Percentiles rank a stretch among this genome's conserved stretches.
Evolutionary conservation across 1,140 invertebrate species (phyloP).

Genomic region (Achroia grisella): DNA sequence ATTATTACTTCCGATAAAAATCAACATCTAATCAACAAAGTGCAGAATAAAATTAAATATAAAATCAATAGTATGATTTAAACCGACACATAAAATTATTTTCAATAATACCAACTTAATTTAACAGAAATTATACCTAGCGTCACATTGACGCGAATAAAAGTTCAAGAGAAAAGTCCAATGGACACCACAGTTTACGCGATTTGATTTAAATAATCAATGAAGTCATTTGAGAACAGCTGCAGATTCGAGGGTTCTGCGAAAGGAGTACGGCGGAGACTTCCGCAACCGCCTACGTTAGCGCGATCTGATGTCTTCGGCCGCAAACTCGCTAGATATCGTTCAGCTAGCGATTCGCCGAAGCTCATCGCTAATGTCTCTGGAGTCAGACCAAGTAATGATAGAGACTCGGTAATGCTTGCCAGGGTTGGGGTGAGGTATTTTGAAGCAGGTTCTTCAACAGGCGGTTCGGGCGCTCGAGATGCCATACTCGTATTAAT

Average conservation of each 20-base stretch:
- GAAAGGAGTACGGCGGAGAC: slow-evolving; percentile 27
- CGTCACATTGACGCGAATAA: slow-evolving; percentile 27
- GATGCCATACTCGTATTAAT: slow-evolving; percentile 70
- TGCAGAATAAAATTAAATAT: slow-evolving; percentile 71
- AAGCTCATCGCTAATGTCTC: slow-evolving; percentile 60
- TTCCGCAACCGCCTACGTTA: slow-evolving; percentile 32
- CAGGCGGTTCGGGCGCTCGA: slow-evolving; percentile 30
- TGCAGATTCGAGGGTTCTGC: slow-evolving; percentile 67
- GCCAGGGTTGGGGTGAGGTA: slow-evolving; percentile 42
- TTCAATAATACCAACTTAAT: slow-evolving; percentile 73
- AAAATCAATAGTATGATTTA: slow-evolving; percentile 71
- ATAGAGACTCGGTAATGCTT: slow-evolving; percentile 63
- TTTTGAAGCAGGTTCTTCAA: slow-evolving; percentile 32
- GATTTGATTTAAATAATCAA: slow-evolving; percentile 76
- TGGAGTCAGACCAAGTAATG: slow-evolving; percentile 54
- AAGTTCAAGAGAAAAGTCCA: slow-evolving; percentile 34
- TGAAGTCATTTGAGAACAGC: slow-evolving; percentile 76
- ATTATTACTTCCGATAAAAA: slow-evolving; percentile 63
- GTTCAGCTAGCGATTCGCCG: slow-evolving; percentile 57
- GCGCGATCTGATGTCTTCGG: slow-evolving; percentile 35
- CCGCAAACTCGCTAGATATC: slow-evolving; percentile 46
- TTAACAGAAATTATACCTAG: slow-evolving; percentile 71
- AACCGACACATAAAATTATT: slow-evolving; percentile 72
- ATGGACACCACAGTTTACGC: slow-evolving; percentile 52
- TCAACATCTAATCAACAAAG: slow-evolving; percentile 71